These are phyloP conservation scores for Scaptomyza polygonia DNA, from an alignment of 2,888 invertebrate species.

Conservation along the genomic window DNA sequence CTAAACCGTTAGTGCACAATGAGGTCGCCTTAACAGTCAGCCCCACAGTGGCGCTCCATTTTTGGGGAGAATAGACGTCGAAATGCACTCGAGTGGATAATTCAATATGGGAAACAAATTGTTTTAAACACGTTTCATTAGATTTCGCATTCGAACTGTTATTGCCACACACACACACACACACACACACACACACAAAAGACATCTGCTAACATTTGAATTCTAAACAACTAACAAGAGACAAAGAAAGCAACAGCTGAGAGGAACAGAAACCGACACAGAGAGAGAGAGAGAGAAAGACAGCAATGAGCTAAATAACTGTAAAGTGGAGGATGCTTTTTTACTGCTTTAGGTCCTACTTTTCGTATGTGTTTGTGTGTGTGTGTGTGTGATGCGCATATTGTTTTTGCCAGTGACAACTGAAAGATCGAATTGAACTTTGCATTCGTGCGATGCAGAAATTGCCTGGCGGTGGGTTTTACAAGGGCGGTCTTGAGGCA, in stretches of 20 bases:
- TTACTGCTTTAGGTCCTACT: background rate
- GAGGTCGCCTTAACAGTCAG: slow-evolving; percentile 7
- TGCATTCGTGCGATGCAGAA: slow-evolving; percentile 53
- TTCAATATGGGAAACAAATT: slow-evolving; percentile 79
- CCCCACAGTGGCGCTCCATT: background rate
- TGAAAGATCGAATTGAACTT: slow-evolving; percentile 81
- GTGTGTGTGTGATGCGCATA: slow-evolving; percentile 35
- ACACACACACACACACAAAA: slow-evolving; percentile 18
- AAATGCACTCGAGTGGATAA: slow-evolving; percentile 73
- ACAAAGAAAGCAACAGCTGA: slow-evolving; percentile 5
- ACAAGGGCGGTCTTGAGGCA: slow-evolving; percentile 16
- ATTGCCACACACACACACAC: slow-evolving; percentile 31
- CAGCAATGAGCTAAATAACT: slow-evolving; percentile 38
- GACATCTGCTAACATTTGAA: slow-evolving; percentile 48
- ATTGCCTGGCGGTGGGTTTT: slow-evolving; percentile 4
- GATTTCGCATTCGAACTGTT: slow-evolving; percentile 66
- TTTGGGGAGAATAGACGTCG: slow-evolving; percentile 45
- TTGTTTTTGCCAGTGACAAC: slow-evolving; percentile 78
- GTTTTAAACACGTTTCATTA: slow-evolving; percentile 81
- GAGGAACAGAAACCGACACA: background rate
- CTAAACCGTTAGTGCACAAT: slow-evolving; percentile 10
- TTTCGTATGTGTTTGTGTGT: slow-evolving; percentile 7
- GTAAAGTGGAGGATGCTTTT: slow-evolving; percentile 8
- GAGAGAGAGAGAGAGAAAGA: slow-evolving; percentile 6
- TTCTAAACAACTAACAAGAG: slow-evolving; percentile 50